phyloP scores from a whole-genome alignment of 2,888 invertebrate species.

The Parnassius apollo region DNA sequence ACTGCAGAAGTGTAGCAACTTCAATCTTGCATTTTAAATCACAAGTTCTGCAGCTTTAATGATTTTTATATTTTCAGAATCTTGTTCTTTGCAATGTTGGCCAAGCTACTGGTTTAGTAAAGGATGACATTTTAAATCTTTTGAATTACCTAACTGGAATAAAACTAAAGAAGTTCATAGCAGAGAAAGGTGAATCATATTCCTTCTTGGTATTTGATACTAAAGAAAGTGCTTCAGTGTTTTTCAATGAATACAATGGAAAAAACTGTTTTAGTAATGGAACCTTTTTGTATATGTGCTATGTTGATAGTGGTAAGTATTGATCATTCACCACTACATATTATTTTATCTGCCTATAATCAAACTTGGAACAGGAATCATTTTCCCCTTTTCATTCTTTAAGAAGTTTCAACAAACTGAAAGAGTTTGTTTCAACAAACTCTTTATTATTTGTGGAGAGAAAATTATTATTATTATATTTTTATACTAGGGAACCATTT shows the following conservation, averaged over 20 bases:
- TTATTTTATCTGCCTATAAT: too few relatives aligned
- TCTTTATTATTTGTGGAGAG: too few relatives aligned
- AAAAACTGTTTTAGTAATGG: slow-evolving; percentile 78
- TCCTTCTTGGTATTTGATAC: slow-evolving; percentile 85
- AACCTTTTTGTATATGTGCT: slow-evolving; percentile 84
- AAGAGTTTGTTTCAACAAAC: too few relatives aligned
- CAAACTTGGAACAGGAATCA: too few relatives aligned
- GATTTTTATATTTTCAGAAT: slow-evolving; percentile 71
- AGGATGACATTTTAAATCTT: slow-evolving; percentile 82
- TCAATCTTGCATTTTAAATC: too few relatives aligned
- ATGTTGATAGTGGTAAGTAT: slow-evolving; percentile 79
- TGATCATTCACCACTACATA: neutral
- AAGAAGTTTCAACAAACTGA: too few relatives aligned
- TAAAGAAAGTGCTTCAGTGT: slow-evolving; percentile 72
- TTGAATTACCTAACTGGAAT: slow-evolving; percentile 79
- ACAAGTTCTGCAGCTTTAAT: too few relatives aligned
- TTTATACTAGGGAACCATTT: too few relatives aligned
- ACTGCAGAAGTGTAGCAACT: too few relatives aligned
- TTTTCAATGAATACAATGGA: slow-evolving; percentile 83
- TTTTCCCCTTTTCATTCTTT: too few relatives aligned
- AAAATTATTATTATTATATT: too few relatives aligned
- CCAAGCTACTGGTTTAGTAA: slow-evolving; percentile 88
- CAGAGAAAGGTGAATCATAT: slow-evolving; percentile 90
- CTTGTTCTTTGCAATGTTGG: slow-evolving; percentile 93
- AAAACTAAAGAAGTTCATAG: slow-evolving; percentile 81